Base-by-base conservation (phyloP, 2,888 invertebrate genomes). In the Anaspis maculata region DNA sequence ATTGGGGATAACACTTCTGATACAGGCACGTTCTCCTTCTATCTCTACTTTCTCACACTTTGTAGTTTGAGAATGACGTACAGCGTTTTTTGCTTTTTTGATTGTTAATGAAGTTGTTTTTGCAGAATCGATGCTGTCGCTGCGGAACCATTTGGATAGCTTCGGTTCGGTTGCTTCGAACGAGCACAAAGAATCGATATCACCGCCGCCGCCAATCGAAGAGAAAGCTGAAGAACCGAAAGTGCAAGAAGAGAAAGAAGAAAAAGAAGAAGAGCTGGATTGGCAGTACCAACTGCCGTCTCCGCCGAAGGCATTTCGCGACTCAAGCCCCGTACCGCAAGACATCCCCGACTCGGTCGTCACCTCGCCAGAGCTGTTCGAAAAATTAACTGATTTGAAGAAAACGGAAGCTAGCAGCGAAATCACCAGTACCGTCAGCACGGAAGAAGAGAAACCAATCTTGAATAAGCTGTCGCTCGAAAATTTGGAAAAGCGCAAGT, bases 241-340 rank as follows among this genome's bases (percentile, higher is more conserved):
- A 9, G 9, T 19, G 9, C 19, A 9, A 19, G 19, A 19, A 19
- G 19, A 5, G 9, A 9, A 19, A 19, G 19, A 19, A 19, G 19
- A 6, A 9, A 19, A 19, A 34, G 13, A 32, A 7, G 39, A 43
- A 28, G 44, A 47, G 33, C 37, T 56, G 12, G 62, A 66, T 23
- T 76, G 75, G 76, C 62, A 76, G 51, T 69, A 74, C 61, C 65
- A 69, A 41, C 59, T 76, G 24, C 77, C 77, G 1, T 74, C 74
- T 1, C 77, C 77, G 1, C 77, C 77, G 1, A 70, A 68, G 30
- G 71, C 70, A 10, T 72, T 76, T 51, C 59, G 73, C 29, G 75
- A 76, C 42, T 45, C 54, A 4, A 61, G 59, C 46, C 63, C 66
- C 4, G 46, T 45, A 5, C 10, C 23, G n/a, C 31, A 30, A 19